A percentile compares a stretch with the other conserved stretches of the same genome.
phyloP scores from a whole-genome alignment of 1,140 invertebrate genomes.

The Oryctes rhinoceros region DNA sequence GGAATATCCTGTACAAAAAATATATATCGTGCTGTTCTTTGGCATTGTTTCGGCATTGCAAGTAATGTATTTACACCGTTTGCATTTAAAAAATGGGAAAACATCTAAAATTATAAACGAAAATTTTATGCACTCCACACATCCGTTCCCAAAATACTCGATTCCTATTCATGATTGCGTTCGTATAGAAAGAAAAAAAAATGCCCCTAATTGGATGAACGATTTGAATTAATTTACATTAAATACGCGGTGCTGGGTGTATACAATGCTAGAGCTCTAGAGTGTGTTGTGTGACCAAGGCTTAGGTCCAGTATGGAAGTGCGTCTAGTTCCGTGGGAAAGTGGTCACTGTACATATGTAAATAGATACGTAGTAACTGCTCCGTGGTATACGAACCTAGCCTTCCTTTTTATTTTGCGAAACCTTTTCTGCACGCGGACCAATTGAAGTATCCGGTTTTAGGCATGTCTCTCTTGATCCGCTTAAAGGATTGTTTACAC shows the following conservation, averaged over 20 bases:
- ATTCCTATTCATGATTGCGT: too few species aligned
- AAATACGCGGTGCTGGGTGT: background rate
- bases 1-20: too few species aligned
- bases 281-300: background rate
- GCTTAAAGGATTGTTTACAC: slow-evolving; percentile 8
- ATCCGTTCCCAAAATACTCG: too few species aligned
- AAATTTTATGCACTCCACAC: too few species aligned
- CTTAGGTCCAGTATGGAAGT: background rate
- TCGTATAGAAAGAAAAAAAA: background rate
- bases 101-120: too few species aligned
- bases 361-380: background rate
- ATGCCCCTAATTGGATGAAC: background rate
- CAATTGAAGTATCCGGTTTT: slow-evolving; percentile 3
- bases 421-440: background rate
- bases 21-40: too few species aligned
- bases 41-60: too few species aligned
- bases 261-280: background rate
- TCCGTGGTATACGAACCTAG: background rate
- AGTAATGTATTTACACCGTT: too few species aligned
- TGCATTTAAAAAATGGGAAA: too few species aligned
- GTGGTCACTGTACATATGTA: slow-evolving; percentile 7
- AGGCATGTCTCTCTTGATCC: background rate
- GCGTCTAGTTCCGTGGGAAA: slow-evolving; percentile 16
- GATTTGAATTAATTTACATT: slow-evolving; percentile 23
- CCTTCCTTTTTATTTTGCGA: slow-evolving; percentile 14